phyloP scores from a whole-genome alignment of 2,797 vertebrate species.

The Columba guinea region DNA sequence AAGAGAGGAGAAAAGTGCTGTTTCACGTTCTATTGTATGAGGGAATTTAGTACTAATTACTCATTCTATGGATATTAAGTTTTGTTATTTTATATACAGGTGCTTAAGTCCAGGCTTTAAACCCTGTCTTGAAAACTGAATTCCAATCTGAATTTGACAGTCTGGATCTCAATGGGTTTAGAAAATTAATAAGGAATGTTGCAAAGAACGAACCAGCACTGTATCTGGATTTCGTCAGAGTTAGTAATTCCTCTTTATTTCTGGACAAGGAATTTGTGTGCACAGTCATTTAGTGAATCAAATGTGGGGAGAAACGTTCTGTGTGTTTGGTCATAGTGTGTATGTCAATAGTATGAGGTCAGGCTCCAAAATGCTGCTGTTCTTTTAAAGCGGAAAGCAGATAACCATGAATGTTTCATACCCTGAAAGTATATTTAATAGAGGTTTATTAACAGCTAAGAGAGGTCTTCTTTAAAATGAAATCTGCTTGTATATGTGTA shows the following conservation, averaged over 20 bases:
- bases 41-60: neutral
- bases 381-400: neutral
- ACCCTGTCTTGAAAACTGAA: neutral
- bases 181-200: neutral
- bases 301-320: neutral
- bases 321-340: neutral
- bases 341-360: neutral
- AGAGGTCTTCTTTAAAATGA: neutral
- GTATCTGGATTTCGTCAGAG: neutral
- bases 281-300: neutral
- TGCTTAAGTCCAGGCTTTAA: neutral
- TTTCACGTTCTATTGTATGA: neutral
- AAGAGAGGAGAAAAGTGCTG: neutral
- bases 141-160: neutral
- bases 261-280: neutral
- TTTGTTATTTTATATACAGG: neutral
- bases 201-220: neutral
- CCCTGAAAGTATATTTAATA: neutral
- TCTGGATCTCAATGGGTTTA: neutral
- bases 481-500: neutral
- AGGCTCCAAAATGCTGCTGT: neutral
- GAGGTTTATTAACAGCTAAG: neutral
- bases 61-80: neutral
- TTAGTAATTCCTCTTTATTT: neutral
- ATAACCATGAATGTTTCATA: neutral